phyloP scores from a whole-genome alignment of 2,888 invertebrate species.

The Conus canariensis region DNA sequence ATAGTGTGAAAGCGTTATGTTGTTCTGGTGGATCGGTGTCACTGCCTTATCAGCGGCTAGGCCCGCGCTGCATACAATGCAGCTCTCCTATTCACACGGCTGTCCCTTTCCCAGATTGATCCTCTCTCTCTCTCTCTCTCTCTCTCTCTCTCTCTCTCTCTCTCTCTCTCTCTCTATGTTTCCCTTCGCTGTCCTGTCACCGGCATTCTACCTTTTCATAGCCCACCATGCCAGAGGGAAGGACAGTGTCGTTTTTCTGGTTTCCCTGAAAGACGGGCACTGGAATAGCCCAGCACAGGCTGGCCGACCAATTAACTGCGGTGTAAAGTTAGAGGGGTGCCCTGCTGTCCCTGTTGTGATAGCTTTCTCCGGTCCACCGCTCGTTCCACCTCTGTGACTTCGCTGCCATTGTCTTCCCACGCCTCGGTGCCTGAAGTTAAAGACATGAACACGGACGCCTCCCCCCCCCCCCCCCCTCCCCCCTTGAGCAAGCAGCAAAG shows the following conservation, averaged over 20 bases:
- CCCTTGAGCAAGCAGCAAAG: no score
- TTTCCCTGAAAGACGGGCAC: neutral
- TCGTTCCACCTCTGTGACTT: neutral
- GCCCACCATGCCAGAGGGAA: neutral
- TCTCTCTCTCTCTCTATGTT: neutral
- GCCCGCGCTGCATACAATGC: neutral
- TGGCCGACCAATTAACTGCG: neutral
- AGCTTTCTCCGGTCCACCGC: neutral
- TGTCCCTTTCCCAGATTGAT: neutral
- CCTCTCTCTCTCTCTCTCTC: neutral
- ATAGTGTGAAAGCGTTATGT: neutral
- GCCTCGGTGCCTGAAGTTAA: neutral
- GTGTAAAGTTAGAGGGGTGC: neutral
- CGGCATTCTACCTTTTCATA: neutral
- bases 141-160: constrained; percentile 3
- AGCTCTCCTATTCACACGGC: neutral
- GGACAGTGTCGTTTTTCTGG: neutral
- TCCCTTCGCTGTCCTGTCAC: neutral
- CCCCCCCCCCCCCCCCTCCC: no score
- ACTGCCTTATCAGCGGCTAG: neutral
- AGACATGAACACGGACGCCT: neutral
- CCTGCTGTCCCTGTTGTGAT: neutral
- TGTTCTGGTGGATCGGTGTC: neutral
- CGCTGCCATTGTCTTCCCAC: neutral
- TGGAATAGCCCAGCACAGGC: neutral